A percentile compares a stretch with the other conserved stretches of the same genome.
phyloP scores from a whole-genome alignment of 2,888 invertebrate species.

The Agrypnus murinus region DNA sequence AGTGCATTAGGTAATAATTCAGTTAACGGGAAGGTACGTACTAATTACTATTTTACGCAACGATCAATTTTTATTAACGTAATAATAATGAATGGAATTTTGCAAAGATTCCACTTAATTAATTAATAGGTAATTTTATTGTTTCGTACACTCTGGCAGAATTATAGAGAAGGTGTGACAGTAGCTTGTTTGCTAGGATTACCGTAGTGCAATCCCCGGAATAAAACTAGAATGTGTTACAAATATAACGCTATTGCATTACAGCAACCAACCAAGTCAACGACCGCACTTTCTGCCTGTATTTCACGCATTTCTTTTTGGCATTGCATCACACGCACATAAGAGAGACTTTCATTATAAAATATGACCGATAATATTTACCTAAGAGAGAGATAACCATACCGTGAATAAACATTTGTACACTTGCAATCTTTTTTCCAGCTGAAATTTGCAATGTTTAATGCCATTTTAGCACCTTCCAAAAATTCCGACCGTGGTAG shows the following conservation, averaged over 20 bases:
- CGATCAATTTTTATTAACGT: neutral
- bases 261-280: conserved; percentile 51
- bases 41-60: neutral
- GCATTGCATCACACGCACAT: conserved; percentile 68
- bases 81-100: conserved; percentile 15
- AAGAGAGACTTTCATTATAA: conserved; percentile 57
- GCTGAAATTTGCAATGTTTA: conserved; percentile 4
- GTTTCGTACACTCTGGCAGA: conserved; percentile 7
- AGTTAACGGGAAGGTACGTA: neutral
- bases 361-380: conserved; percentile 27
- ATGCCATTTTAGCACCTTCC: conserved; percentile 21
- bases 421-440: no score
- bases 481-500: conserved; percentile 13
- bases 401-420: no score
- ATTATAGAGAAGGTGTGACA: conserved; percentile 3
- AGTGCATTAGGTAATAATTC: neutral
- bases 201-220: conserved; percentile 38
- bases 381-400: neutral
- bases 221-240: conserved; percentile 53
- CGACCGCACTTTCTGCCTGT: conserved; percentile 71
- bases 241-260: conserved; percentile 56
- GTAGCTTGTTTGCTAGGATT: conserved; percentile 24
- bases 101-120: neutral
- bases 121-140: conserved; percentile 8
- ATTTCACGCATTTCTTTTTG: conserved; percentile 73